Conservation (phyloP, 64 coral and sea anemone genomes). For the Montipora sp. region DNA sequence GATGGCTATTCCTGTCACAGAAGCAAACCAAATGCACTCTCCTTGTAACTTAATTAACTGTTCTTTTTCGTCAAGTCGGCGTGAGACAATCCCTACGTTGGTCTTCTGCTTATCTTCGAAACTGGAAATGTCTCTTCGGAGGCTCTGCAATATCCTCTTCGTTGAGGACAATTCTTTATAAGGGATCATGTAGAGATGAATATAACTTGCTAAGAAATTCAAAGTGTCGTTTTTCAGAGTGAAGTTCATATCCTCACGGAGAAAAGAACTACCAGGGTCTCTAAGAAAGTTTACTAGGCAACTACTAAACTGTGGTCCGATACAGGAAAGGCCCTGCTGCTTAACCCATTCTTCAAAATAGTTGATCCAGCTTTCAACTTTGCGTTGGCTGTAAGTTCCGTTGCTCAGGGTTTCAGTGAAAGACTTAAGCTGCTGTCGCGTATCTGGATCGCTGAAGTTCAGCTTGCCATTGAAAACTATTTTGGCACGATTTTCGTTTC, state of each 20-base stretch:
- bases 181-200: slow-evolving; percentile 48
- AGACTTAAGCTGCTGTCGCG: slow-evolving; percentile 20
- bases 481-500: slow-evolving; percentile 46
- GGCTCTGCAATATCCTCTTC: not conserved
- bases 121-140: slow-evolving; percentile 25
- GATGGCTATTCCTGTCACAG: slow-evolving; percentile 37
- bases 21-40: slow-evolving; percentile 34
- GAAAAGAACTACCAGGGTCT: slow-evolving; percentile 4
- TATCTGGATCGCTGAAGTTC: slow-evolving; percentile 12
- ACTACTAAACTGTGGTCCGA: slow-evolving; percentile 9
- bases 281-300: slow-evolving; percentile 62
- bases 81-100: slow-evolving; percentile 23
- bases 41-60: slow-evolving; percentile 37
- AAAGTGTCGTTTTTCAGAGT: slow-evolving; percentile 9
- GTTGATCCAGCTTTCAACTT: slow-evolving; percentile 59
- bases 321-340: slow-evolving; percentile 28
- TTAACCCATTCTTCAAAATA: slow-evolving; percentile 47
- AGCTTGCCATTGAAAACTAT: slow-evolving; percentile 17
- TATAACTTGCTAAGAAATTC: slow-evolving; percentile 15
- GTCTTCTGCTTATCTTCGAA: slow-evolving; percentile 15
- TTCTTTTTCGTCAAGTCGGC: slow-evolving; percentile 37
- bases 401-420: slow-evolving; percentile 36
- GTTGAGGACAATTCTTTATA: slow-evolving; percentile 4
- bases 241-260: slow-evolving; percentile 50
- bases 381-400: slow-evolving; percentile 14